These are phyloP conservation scores for Phylloscopus whistleri DNA, from an alignment of 2,113 vertebrate genomes.

Conservation along the genomic window DNA sequence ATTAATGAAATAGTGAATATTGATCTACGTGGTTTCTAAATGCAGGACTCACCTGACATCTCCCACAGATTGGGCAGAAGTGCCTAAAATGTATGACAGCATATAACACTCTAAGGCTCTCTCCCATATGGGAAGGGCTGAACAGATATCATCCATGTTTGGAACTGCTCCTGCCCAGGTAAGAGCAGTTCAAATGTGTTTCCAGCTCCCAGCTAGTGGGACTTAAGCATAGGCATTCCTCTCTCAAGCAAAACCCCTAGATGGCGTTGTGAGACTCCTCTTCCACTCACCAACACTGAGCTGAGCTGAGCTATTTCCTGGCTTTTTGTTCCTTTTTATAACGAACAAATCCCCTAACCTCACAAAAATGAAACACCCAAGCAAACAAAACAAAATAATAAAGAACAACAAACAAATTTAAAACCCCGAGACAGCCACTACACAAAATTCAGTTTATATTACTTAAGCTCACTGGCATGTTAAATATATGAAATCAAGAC, in stretches of 20 bases:
- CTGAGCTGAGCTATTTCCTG: neutral
- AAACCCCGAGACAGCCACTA: neutral
- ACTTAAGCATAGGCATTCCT: fast-evolving
- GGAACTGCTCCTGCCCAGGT: neutral
- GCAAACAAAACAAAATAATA: neutral
- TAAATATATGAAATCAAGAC: neutral
- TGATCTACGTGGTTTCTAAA: neutral
- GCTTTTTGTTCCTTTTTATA: neutral
- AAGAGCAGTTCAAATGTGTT: neutral
- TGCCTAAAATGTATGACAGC: neutral
- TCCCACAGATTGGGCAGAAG: fast-evolving
- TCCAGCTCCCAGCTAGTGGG: neutral
- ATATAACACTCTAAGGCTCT: neutral
- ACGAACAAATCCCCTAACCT: neutral
- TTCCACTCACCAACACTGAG: neutral
- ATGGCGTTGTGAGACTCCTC: neutral
- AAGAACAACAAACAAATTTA: neutral
- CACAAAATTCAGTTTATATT: neutral
- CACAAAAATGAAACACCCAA: neutral
- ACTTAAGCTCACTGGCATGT: neutral
- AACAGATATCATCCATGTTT: neutral
- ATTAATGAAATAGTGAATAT: neutral
- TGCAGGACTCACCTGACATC: neutral
- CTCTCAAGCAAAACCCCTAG: neutral
- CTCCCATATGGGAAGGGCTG: neutral